These are phyloP conservation scores for Aegotheles bennettii DNA, from an alignment of 2,113 vertebrate species.

Conservation along the genomic window DNA sequence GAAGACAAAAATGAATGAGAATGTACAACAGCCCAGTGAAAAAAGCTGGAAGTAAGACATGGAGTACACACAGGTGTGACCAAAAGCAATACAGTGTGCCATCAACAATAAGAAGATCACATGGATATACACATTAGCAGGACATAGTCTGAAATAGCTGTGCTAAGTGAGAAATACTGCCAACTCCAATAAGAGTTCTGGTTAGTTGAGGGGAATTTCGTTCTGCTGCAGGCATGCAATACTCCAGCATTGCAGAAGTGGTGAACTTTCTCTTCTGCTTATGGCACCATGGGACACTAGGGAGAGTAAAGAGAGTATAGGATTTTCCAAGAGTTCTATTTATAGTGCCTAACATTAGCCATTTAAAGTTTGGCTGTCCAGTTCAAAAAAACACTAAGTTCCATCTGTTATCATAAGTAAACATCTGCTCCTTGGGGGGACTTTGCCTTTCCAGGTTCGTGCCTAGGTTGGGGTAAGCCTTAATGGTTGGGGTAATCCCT, in stretches of 20 bases:
- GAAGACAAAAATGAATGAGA: not conserved
- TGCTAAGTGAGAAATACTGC: not conserved
- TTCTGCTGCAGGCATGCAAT: accelerated
- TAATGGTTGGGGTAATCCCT: not conserved
- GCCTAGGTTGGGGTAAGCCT: not conserved
- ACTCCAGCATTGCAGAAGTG: not conserved
- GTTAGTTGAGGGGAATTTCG: not conserved
- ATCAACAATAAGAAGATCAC: not conserved
- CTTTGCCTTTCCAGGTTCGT: not conserved
- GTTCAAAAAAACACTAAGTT: not conserved
- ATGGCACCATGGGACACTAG: not conserved
- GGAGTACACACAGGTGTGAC: not conserved
- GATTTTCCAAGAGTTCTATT: not conserved
- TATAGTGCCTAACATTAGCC: not conserved
- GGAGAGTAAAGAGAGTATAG: not conserved
- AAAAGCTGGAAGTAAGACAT: not conserved
- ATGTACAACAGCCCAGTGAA: not conserved
- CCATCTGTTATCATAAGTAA: not conserved
- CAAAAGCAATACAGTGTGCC: not conserved
- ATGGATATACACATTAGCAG: not conserved
- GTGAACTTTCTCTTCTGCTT: not conserved
- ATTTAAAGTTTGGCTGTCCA: not conserved
- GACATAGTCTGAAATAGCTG: not conserved
- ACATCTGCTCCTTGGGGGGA: not conserved
- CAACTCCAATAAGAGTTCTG: not conserved